Percentiles rank a stretch among this genome's conserved stretches.
Conservation (phyloP, 2,113 vertebrate species). For the Scalopus aquaticus region DNA sequence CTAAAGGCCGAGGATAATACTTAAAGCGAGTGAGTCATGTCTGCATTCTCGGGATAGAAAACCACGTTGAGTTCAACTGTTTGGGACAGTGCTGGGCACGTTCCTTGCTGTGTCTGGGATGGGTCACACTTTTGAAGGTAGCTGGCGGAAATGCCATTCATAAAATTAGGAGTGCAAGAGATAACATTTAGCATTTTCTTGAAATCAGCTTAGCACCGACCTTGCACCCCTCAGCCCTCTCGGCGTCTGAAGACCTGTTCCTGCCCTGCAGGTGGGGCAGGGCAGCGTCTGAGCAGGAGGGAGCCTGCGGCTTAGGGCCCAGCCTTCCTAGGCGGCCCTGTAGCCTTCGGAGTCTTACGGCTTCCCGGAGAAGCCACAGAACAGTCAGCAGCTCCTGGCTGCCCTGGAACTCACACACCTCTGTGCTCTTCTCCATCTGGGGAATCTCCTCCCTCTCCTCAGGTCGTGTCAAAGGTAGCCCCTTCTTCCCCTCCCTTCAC, state of each 20-base stretch:
- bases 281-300: not conserved
- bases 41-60: not conserved
- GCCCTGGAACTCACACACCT: not conserved
- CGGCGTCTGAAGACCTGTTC: not conserved
- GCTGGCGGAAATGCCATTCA: not conserved
- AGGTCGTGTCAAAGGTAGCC: not conserved
- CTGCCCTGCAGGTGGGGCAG: too few relatives aligned
- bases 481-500: not conserved
- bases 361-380: not conserved
- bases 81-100: not conserved
- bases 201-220: not conserved
- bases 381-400: not conserved
- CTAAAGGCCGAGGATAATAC: not conserved
- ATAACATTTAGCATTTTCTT: not conserved
- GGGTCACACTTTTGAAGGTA: not conserved
- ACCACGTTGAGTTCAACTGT: fast-evolving
- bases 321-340: not conserved
- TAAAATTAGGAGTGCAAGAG: not conserved
- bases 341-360: not conserved
- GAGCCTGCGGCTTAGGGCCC: not conserved
- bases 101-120: not conserved
- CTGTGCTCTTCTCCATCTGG: not conserved
- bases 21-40: not conserved
- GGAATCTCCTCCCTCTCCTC: not conserved
- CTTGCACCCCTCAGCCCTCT: not conserved